phyloP scores from a whole-genome alignment of 1,140 invertebrate genomes.

The Zaprionus ornatus region DNA sequence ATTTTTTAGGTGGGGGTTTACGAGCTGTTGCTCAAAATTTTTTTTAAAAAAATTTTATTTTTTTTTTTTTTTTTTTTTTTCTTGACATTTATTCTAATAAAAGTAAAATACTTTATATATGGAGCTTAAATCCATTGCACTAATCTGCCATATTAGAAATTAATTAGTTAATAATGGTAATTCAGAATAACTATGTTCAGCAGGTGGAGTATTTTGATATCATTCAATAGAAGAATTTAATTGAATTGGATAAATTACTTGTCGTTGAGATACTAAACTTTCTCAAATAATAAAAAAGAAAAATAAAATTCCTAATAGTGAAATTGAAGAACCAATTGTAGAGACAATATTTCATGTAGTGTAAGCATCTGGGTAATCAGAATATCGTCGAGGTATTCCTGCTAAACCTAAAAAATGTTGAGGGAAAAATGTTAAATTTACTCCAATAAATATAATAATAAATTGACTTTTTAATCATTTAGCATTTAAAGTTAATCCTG shows the following conservation, averaged over 20 bases:
- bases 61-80: too few relatives aligned
- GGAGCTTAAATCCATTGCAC: too few relatives aligned
- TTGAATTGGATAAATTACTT: conserved; percentile 83
- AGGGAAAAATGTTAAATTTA: too few relatives aligned
- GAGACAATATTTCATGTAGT: conserved; percentile 87
- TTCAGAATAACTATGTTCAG: conserved; percentile 86
- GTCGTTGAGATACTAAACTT: too few relatives aligned
- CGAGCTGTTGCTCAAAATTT: too few relatives aligned
- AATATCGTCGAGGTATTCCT: too few relatives aligned
- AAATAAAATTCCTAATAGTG: conserved; percentile 85
- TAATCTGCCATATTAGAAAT: conserved; percentile 86
- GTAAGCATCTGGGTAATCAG: conserved; percentile 89
- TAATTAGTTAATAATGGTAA: conserved; percentile 85
- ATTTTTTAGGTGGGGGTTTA: too few relatives aligned
- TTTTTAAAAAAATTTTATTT: too few relatives aligned
- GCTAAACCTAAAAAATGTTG: too few relatives aligned
- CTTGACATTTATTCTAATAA: conserved; percentile 85
- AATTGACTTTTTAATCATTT: conserved; percentile 86
- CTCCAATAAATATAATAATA: conserved; percentile 87
- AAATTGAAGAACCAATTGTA: conserved; percentile 87
- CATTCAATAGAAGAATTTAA: conserved; percentile 86
- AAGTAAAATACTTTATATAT: conserved; percentile 86
- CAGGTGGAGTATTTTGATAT: conserved; percentile 85
- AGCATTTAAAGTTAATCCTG: conserved; percentile 85
- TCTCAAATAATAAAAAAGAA: conserved; percentile 86